Base-by-base conservation (phyloP, 1,140 invertebrate species). In the Ceratina australensis region DNA sequence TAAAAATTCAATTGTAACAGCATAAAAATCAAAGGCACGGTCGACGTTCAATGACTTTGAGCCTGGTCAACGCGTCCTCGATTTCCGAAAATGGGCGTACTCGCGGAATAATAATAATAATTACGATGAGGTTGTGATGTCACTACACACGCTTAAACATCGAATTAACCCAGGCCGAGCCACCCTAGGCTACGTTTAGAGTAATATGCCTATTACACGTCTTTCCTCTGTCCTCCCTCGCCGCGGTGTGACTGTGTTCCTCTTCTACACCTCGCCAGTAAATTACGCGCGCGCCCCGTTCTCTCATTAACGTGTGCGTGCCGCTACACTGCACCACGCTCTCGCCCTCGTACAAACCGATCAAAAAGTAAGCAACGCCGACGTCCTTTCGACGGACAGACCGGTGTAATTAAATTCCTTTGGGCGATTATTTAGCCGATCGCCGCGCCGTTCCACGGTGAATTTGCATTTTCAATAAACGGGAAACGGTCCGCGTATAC, bases 221-320 rank as follows among this genome's bases (percentile, higher is more conserved):
- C 76, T 79, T 81, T 78, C 83, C 79, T 85, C 84, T 82, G 69
- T 85, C 72, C 83, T 85, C 83, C 83, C 76, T 82, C 71, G 64
- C 60, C 33, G 33, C 5, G 33, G 2, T 5, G 5, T 33, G 28
- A 10, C 33, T 10, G 33, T 42, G 33, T 42, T 42, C 33, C 72
- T 75, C 72, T 82, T 75, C 76, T 82, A 68, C 69, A 64, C 75
- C 72, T 68, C 79, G 68, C 76, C 83, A 76, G 71, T 79, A 84
- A 85, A 84, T 85, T 85, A 84, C 83, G 71, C 61, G 85, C 83
- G 85, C 83, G 67, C 83, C 79, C 83, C 80, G 79, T 82, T 84
- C 73, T 72, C 80, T 85, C 83, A 82, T 85, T 85, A 84, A 85
- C 61, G 68, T 67, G 69, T 72, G 76, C 76, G 76, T 72, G 72